Base-by-base conservation (phyloP, 2,797 vertebrate species). In the Tokudaia tokunoshimensis region DNA sequence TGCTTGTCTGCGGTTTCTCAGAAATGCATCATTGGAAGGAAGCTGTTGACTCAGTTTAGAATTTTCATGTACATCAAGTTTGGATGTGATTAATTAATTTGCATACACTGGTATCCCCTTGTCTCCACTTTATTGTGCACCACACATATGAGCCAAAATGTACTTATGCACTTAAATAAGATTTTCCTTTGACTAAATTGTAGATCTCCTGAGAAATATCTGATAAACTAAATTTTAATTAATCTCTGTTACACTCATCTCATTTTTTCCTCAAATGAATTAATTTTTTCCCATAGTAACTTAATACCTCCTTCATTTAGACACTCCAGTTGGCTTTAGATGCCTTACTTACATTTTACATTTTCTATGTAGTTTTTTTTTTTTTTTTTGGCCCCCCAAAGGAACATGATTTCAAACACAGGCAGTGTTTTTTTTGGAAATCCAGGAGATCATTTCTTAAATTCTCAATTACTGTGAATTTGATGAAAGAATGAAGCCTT, bases 191-290 rank as follows among this genome's bases (percentile, higher is more conserved):
- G 37, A 94, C 95, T 97, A 97, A 98, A 97, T 97, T 97, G 92
- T 95, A 96, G 97, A 97, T 91, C 96, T 97, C 96, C 92, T 89
- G 96, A 97, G 97, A 97, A 97, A 97, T 97, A 95, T 96, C 94
- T 93, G 96, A 97, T 98, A 96, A 98, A 98, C 97, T 94, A 97
- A 97, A 97, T 95, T 97, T 98, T 97, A 98, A 97, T 97, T 97
- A 97, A 97, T 97, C 96, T 98, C 95, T 1, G 20, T 94, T 97
- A 96, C 93, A 95, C 82, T 57, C 95, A 94, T 95, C 96, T 97
- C 96, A 92, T 97, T 94, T 96, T 96, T 96, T 86, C 96, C 96
- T 98, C 95, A 41, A 91, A 95, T 96, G 97, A 97, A 96, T 97
- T 97, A 94, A 94, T 94, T 92, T 96, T 95, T 95, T 94, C 97